Base-by-base conservation (phyloP, 2,113 vertebrate genomes). In the Trachemys scripta region DNA sequence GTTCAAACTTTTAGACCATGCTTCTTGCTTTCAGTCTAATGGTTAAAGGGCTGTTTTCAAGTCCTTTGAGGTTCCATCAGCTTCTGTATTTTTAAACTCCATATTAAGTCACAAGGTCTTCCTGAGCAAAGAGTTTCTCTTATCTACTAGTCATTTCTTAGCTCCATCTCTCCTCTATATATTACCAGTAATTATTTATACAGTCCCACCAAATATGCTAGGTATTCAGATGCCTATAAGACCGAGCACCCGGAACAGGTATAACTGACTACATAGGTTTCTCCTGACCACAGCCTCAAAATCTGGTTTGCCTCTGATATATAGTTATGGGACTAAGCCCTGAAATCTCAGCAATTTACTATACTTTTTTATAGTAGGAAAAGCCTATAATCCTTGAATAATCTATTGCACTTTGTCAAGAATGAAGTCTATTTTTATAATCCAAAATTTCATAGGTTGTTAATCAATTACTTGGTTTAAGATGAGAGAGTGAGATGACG, bases 391-490 rank as follows among this genome's bases (percentile, higher is more conserved):
- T 85, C 31, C 42, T 90, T 57, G 20, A 75, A 22, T 59, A 93
- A 89, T 76, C 25, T 13, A 80, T 87, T 88, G 78, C 65, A 93
- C 69, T 84, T 82, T 56, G 50, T 94, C 89, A 87, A 90, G 72
- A 80, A 85, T 72, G 95, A 90, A 92, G 57, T 20, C 20, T 76
- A 49, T 96, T 89, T 84, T 47, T 83, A 65, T 94, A 93, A 95
- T 24, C 88, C 89, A 54, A 82, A 84, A 76, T n/a, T 91, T 93
- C 81, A 24, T 20, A 47, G 6, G 75, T n/a, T 85, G 75, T 51
- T 79, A 59, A 95, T 88, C 62, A 82, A 0, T 95, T 90, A 88
- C n/a, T 89, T 38, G n/a, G 5, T 72, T 72, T 49, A 35, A 91
- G 54, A 59, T 90, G 81, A 85, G 81, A 90, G 84, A 69, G 42